Evolutionary conservation across 2,888 invertebrate genomes (phyloP), one percentile per base, ranked within the genome.

Genomic region (Microchrysa polita): DNA sequence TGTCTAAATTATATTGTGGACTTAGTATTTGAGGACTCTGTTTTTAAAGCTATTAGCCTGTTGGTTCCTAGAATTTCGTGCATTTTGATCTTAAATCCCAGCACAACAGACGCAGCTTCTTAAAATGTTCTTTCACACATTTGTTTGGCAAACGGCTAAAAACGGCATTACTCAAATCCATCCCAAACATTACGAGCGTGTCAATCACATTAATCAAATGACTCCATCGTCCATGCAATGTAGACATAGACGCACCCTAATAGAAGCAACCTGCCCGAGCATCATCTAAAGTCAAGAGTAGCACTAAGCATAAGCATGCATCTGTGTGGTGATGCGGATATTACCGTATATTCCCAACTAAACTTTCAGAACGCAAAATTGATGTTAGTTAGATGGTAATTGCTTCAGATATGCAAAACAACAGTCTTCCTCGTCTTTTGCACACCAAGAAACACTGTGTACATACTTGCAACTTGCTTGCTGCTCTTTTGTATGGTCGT

Each of bases 361-460:
- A 44, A 72, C 14, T 16, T 14, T 27, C 44, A 20, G 61, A 48
- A 72, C 59, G 61, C 61, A 61, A 72, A 72, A 72, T 72, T 72
- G 60, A 72, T 72, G 72, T 72, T 72, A 60, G 72, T 59, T 72
- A 69, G 69, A 69, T 69, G 69, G 72, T 72, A 72, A 72, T 72
- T 72, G 61, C 72, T 44, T 72, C 60, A 59, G 72, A 72, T 72
- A 72, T 72, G 72, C 72, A 72, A 72, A 72, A 72, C 57, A 72
- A 27, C 53, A 67, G 69, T 34, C 57, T 27, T 40, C 59, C 27
- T 61, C 61, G 23, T 59, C 22, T 59, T 34, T 59, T 59, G 61
- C 61, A 61, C 16, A 48, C 44, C 44, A 18, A 48, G 44, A 48
- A 34, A 34, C 27, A 34, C 44, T 48, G 65, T 48, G n/a, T n/a